Base-by-base conservation (phyloP, 1,140 invertebrate genomes). In the Neodiprion virginianus region DNA sequence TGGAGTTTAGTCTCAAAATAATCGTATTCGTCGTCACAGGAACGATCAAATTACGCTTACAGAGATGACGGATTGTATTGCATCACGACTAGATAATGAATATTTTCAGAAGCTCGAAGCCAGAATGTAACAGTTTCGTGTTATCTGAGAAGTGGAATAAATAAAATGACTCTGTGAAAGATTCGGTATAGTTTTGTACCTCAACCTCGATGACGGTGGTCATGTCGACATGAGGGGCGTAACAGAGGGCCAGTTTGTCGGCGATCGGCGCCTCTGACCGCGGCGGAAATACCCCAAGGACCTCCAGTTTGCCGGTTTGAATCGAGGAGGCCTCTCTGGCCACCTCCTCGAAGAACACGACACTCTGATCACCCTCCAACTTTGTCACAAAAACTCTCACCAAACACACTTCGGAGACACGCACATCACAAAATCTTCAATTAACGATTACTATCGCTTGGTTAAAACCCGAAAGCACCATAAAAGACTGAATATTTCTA, bases 171-270 rank as follows among this genome's bases (percentile, higher is more conserved):
- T 40, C 28, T 3, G 5, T 40, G 28, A 40, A 40, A 3, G 28
- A 40, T 40, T 40, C 28, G 28, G 5, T 40, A 40, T 40, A 40
- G 28, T 40, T 40, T 40, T 61, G n/a, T 61, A 89, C 88, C 87
- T 89, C 88, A 75, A 89, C 83, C 80, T 88, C 86, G 80, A 88
- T 88, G 76, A 88, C 88, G 67, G 86, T 86, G 70, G 86, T 85
- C 88, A 89, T 89, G 76, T 88, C 87, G 75, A 89, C 87, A 75
- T 89, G 87, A 5, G 88, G 86, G 71, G 87, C 88, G 81, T 89
- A 89, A 79, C 88, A 89, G 79, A 89, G 83, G 79, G 88, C 85
- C 81, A 89, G 82, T 82, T 88, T 89, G 82, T 88, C 88, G 69
- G 84, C 86, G 76, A 83, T 87, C 68, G 87, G 82, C 82, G 87